Evolutionary conservation across 1,140 invertebrate species (phyloP).

Genomic region (Pentalonia nigronervosa): DNA sequence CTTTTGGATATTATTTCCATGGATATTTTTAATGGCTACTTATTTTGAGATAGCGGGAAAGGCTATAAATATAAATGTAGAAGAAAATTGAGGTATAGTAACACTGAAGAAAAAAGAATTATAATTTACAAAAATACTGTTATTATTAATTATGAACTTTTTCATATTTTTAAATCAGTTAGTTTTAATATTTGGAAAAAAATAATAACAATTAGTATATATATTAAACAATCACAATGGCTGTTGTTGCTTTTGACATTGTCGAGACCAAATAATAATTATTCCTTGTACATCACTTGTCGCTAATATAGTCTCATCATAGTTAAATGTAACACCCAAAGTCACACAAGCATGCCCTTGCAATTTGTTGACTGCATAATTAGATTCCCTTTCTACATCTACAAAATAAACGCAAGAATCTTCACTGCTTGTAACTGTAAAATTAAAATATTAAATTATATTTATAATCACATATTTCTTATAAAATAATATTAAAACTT

Average conservation of each 20-base stretch:
- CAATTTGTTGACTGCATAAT: constrained; percentile 81
- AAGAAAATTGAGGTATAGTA: background rate
- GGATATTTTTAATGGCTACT: no score
- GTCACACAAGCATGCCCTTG: constrained; percentile 84
- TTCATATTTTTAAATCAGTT: background rate
- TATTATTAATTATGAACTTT: background rate
- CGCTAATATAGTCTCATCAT: constrained; percentile 86
- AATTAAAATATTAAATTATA: constrained; percentile 58
- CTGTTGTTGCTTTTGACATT: constrained; percentile 43
- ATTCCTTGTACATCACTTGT: constrained; percentile 84
- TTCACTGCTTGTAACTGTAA: constrained; percentile 82
- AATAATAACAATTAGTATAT: background rate
- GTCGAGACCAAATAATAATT: constrained; percentile 83
- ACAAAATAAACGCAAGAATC: constrained; percentile 87
- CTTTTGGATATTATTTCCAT: no score
- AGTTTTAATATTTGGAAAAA: background rate
- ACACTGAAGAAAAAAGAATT: background rate
- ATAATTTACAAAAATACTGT: background rate
- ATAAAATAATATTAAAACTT: background rate
- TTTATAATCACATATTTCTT: background rate
- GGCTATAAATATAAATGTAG: background rate
- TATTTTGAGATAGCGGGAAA: background rate
- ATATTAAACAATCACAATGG: background rate
- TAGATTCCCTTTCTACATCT: constrained; percentile 75
- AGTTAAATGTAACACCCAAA: constrained; percentile 85